Evolutionary conservation across 2,113 vertebrate genomes (phyloP).

Genomic region (Origma solitaria): DNA sequence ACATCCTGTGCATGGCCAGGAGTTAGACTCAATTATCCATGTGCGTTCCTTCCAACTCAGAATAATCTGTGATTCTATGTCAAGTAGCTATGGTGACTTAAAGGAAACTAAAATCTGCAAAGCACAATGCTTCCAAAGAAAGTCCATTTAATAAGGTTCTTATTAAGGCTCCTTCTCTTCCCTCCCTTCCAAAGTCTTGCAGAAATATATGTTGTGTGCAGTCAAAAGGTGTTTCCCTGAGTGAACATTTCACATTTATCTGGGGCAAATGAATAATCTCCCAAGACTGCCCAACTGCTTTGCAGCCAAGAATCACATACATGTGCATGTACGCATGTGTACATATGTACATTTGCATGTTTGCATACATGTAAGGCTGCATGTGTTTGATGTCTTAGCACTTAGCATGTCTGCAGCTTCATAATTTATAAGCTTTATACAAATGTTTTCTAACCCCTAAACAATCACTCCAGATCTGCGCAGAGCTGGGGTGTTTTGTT

Average conservation of each 20-base stretch:
- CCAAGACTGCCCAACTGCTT: accelerated
- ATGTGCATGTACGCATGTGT: neutral
- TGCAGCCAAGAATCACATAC: neutral
- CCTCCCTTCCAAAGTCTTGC: neutral
- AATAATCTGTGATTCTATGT: neutral
- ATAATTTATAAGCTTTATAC: neutral
- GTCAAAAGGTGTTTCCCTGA: neutral
- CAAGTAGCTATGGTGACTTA: neutral
- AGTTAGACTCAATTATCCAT: neutral
- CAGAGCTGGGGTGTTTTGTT: neutral
- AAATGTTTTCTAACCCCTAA: neutral
- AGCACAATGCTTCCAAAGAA: neutral
- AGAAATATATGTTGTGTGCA: neutral
- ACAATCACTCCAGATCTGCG: neutral
- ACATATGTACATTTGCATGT: too few species aligned
- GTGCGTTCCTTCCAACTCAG: neutral
- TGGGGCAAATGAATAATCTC: neutral
- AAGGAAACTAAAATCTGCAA: neutral
- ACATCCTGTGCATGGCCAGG: neutral
- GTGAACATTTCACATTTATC: neutral
- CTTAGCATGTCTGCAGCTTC: neutral
- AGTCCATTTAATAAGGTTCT: neutral
- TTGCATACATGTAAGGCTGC: neutral
- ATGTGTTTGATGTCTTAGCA: neutral
- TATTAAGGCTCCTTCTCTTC: neutral